Evolutionary conservation across 53 echinoderm and acorn worm species (phyloP).

Genomic region (Astropecten irregularis): DNA sequence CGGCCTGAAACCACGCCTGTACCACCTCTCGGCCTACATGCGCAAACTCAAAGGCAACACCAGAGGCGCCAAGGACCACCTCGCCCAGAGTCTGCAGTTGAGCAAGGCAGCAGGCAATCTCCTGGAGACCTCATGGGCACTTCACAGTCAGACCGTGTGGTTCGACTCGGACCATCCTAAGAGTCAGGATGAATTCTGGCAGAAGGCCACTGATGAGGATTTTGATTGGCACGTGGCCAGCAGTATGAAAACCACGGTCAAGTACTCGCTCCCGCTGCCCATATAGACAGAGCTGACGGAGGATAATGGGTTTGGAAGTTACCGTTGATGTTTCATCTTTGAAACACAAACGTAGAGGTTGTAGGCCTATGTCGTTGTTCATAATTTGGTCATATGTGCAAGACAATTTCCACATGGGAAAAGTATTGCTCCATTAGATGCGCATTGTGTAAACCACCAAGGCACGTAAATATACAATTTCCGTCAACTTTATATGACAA

Average conservation of each 20-base stretch:
- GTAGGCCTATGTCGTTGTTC: too few species aligned
- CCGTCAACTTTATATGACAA: too few species aligned
- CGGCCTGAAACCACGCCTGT: constrained; percentile 65
- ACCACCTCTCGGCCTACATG: constrained; percentile 70
- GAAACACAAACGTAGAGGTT: too few species aligned
- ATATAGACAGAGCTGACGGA: too few species aligned
- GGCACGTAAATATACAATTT: too few species aligned
- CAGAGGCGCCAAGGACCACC: background rate
- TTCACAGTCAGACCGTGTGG: constrained; percentile 64
- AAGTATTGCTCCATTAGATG: too few species aligned
- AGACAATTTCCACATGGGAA: too few species aligned
- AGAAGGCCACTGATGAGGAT: constrained; percentile 26
- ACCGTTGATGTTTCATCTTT: too few species aligned
- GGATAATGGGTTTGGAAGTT: too few species aligned
- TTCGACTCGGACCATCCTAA: constrained; percentile 27
- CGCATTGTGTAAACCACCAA: too few species aligned
- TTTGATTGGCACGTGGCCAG: constrained; percentile 50
- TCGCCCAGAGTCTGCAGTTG: background rate
- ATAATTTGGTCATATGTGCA: too few species aligned
- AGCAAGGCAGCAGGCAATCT: constrained; percentile 36
- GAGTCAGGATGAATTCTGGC: constrained; percentile 49
- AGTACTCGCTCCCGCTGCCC: constrained; percentile 62
- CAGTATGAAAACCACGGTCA: constrained; percentile 20
- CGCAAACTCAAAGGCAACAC: constrained; percentile 22
- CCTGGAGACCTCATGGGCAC: constrained; percentile 64